Base-by-base conservation (phyloP, 2,888 invertebrate species). In the Meiosimyza platycephala region DNA sequence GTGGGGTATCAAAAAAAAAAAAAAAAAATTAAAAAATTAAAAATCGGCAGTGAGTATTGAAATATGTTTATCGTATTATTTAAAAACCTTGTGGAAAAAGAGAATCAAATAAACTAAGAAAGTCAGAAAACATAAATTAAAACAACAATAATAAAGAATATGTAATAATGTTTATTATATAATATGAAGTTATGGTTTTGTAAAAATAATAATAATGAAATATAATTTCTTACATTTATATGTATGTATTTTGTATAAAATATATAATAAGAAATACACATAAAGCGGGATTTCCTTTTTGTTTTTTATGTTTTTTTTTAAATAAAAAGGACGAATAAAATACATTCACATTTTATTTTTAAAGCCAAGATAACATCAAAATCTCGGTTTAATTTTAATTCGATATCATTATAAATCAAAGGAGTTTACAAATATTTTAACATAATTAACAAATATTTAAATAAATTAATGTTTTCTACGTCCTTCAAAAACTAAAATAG, bases 121-220 rank as follows among this genome's bases (percentile, higher is more conserved):
- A 28, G 28, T 28, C 28, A 28, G 9, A 12, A n/a, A 67, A 6
- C 11, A 28, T 28, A 33, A 69, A 51, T 50, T 6, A 71, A 65
- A 65, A 65, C 33, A 71, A 65, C 59, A 18, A 12, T 55, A 57
- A 62, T 55, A 47, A 33, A 47, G 13, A 22, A 62, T 70, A 63
- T 63, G 63, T 48, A 52, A 70, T 70, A 60, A 70, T 70, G 18
- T 71, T 71, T 71, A 71, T 71, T 71, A 16, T 65, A 71, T 71
- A 52, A 57, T 57, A 55, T 67, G 57, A 57, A 48, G 33, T 47
- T 18, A 51, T 67, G 54, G n/a, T 54, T 65, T 18, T 67, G 48
- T 67, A 67, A 67, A 57, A 57, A 67, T 67, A 67, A 57, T 48
- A 55, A 67, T 67, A 67, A 55, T 48, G 57, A 67, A 47, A 67